Percentiles rank a stretch among this genome's conserved stretches.
Evolutionary conservation across 2,797 vertebrate species (phyloP).

Genomic region (Buceros bicornis): DNA sequence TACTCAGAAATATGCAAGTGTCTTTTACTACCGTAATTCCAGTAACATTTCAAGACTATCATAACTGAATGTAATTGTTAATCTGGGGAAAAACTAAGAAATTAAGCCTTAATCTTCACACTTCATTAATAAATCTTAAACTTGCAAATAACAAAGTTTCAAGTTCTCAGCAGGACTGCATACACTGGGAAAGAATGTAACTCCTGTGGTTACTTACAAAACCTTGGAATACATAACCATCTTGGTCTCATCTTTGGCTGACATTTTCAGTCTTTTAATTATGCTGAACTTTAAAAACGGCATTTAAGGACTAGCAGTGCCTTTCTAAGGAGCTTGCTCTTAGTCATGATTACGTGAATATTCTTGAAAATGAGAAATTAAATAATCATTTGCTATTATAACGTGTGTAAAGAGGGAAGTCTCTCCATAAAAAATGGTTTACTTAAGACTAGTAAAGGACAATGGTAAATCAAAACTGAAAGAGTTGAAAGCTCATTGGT

Average conservation of each 20-base stretch:
- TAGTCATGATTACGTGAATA: background rate
- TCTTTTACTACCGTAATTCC: background rate
- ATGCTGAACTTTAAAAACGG: slow-evolving; percentile 34
- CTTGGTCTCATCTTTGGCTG: background rate
- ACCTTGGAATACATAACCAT: background rate
- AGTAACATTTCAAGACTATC: background rate
- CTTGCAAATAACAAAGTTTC: background rate
- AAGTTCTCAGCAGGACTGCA: background rate
- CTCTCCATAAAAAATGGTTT: background rate
- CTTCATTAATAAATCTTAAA: background rate
- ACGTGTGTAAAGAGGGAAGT: background rate
- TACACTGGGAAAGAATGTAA: background rate
- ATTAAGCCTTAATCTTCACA: background rate
- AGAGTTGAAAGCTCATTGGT: background rate
- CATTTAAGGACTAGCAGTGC: background rate
- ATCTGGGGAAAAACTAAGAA: background rate
- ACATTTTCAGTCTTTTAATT: slow-evolving; percentile 52
- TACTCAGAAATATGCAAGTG: background rate
- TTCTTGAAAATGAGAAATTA: background rate
- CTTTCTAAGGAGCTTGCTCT: background rate
- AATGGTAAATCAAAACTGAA: background rate
- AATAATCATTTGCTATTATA: background rate
- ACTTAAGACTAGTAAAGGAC: background rate
- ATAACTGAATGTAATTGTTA: background rate
- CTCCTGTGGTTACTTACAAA: background rate